A percentile compares a stretch with the other conserved stretches of the same genome.
These are phyloP conservation scores for Rambutsinella grinnellia DNA, from an alignment of 2,888 invertebrate genomes.

Conservation along the genomic window DNA sequence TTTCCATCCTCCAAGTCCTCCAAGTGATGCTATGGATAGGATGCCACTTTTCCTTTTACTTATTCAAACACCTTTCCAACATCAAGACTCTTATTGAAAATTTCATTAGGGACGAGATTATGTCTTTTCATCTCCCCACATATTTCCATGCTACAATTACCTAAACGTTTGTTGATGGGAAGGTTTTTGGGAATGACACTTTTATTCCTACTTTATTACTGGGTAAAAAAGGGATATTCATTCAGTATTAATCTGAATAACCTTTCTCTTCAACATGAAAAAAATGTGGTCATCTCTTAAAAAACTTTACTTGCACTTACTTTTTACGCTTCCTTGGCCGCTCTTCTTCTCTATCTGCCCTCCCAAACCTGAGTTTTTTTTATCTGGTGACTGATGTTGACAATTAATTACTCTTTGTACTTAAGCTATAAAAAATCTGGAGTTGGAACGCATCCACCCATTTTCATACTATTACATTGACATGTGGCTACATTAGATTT, in stretches of 20 bases:
- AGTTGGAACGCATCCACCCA: too few relatives aligned
- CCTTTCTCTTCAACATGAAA: too few relatives aligned
- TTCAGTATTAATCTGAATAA: neutral
- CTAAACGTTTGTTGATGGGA: neutral
- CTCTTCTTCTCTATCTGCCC: too few relatives aligned
- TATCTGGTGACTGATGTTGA: too few relatives aligned
- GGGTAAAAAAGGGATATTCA: neutral
- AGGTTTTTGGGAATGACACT: neutral
- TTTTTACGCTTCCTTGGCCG: too few relatives aligned
- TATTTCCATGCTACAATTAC: neutral
- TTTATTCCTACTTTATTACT: neutral
- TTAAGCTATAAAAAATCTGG: too few relatives aligned
- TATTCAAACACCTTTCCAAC: slow-evolving; percentile 40
- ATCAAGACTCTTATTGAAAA: slow-evolving; percentile 25
- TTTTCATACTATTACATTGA: too few relatives aligned
- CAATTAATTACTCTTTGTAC: too few relatives aligned
- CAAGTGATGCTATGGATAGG: neutral
- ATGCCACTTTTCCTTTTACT: slow-evolving; percentile 30
- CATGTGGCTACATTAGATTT: too few relatives aligned
- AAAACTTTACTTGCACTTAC: too few relatives aligned
- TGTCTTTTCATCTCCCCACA: neutral
- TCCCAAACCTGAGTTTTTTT: too few relatives aligned
- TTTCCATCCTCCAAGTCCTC: neutral
- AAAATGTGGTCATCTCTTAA: too few relatives aligned
- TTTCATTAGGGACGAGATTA: slow-evolving; percentile 19